These are phyloP conservation scores for Cottus gobio DNA, from an alignment of 2,113 vertebrate species.

Conservation along the genomic window DNA sequence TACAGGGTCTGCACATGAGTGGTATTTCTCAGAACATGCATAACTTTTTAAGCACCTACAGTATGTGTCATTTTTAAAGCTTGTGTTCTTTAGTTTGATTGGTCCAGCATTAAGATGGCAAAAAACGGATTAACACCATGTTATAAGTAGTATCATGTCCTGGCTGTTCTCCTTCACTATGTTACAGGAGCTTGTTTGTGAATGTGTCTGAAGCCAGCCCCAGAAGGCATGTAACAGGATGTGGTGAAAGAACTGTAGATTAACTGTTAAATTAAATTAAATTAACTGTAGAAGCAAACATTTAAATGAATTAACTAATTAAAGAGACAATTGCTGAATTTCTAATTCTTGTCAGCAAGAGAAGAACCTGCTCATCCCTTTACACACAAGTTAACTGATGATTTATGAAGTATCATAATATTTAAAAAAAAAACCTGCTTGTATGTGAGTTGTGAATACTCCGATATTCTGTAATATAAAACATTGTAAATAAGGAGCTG, in stretches of 20 bases:
- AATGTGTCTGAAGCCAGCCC: slow-evolving; percentile 23
- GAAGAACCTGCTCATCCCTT: neutral
- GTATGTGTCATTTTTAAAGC: neutral
- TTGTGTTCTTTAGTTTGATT: neutral
- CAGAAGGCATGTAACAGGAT: slow-evolving; percentile 64
- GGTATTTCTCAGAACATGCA: neutral
- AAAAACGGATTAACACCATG: neutral
- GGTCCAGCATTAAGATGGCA: neutral
- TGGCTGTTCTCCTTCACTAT: neutral
- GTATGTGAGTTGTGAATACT: neutral
- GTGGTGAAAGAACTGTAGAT: slow-evolving; percentile 66
- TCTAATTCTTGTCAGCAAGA: neutral
- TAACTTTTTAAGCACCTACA: neutral
- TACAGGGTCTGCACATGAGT: slow-evolving; percentile 1
- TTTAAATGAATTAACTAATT: neutral
- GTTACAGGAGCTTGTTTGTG: slow-evolving; percentile 23
- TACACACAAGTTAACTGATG: neutral
- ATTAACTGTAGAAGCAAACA: slow-evolving; percentile 26
- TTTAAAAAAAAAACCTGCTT: neutral
- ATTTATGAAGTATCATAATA: neutral
- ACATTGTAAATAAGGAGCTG: neutral
- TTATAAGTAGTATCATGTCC: neutral
- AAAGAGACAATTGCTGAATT: neutral
- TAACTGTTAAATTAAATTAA: no score
- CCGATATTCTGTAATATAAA: neutral